Percentiles rank a stretch among this genome's conserved stretches.
Conservation (phyloP, 2,888 invertebrate genomes). For the Lochmaea crataegi region DNA sequence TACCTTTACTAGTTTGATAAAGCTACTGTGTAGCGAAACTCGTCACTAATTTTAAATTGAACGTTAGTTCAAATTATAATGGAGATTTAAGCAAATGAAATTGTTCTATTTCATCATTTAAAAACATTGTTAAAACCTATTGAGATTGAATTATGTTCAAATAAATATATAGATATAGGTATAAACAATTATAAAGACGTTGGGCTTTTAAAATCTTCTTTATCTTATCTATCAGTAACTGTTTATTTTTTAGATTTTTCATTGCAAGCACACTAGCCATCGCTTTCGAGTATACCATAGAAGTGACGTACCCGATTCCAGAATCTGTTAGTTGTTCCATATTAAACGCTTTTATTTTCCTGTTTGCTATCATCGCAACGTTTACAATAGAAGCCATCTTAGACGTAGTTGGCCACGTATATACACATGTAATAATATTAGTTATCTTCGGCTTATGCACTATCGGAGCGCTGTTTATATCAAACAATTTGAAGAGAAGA, state of each 20-base stretch:
- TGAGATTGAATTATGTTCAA: too few relatives aligned
- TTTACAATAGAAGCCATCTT: conserved; percentile 50
- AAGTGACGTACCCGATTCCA: conserved; percentile 94
- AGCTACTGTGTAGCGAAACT: too few relatives aligned
- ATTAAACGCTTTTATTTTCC: conserved; percentile 78
- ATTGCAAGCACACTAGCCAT: conserved; percentile 96
- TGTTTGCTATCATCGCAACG: conserved; percentile 52
- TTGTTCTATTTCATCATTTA: too few relatives aligned
- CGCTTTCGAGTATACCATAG: conserved; percentile 95
- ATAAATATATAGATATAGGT: too few relatives aligned
- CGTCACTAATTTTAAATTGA: too few relatives aligned
- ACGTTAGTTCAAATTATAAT: too few relatives aligned
- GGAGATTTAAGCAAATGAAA: too few relatives aligned
- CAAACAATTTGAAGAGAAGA: conserved; percentile 50
- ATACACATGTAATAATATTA: conserved; percentile 45
- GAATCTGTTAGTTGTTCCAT: conserved; percentile 95
- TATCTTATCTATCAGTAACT: background rate
- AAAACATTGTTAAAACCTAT: too few relatives aligned
- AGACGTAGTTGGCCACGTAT: conserved; percentile 47
- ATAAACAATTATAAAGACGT: background rate
- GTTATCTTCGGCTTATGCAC: conserved; percentile 43
- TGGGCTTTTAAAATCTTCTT: too few relatives aligned
- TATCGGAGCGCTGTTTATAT: conserved; percentile 45
- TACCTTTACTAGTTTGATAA: too few relatives aligned
- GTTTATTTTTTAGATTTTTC: conserved; percentile 80